phyloP scores from a whole-genome alignment of 2,797 vertebrate genomes.

The Leptatherina wallacei region DNA sequence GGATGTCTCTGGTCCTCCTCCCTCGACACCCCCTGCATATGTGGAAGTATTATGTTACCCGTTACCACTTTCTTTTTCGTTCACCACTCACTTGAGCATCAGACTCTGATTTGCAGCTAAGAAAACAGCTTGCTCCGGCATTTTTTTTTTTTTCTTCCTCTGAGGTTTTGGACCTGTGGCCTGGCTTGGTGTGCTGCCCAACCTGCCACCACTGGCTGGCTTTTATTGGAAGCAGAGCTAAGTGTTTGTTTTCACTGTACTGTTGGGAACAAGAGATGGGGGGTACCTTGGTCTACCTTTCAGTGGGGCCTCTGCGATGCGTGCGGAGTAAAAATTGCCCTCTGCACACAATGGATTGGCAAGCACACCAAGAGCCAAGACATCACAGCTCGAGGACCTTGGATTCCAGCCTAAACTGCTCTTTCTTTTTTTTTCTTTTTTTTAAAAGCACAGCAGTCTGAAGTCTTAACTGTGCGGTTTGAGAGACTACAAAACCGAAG shows the following conservation, averaged over 20 bases:
- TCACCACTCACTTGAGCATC: conserved; percentile 66
- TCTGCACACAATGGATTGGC: conserved; percentile 77
- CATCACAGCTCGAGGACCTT: conserved; percentile 77
- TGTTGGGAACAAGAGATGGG: conserved; percentile 75
- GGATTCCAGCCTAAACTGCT: conserved; percentile 70
- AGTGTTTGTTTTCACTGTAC: conserved; percentile 82
- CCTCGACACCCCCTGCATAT: conserved; percentile 73
- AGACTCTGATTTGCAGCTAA: conserved; percentile 76
- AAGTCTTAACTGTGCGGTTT: conserved; percentile 70
- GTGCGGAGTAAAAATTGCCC: conserved; percentile 78
- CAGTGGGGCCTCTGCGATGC: conserved; percentile 79
- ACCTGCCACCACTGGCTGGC: conserved; percentile 68
- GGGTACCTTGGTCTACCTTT: conserved; percentile 78
- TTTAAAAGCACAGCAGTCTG: conserved; percentile 64
- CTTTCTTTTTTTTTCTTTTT: conserved; percentile 47
- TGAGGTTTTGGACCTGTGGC: conserved; percentile 74
- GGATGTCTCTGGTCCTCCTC: conserved; percentile 71
- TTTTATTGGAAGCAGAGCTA: conserved; percentile 82
- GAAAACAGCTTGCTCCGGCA: conserved; percentile 69
- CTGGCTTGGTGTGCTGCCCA: conserved; percentile 70
- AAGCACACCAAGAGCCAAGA: conserved; percentile 70
- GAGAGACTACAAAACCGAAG: conserved; percentile 36
- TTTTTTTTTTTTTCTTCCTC: conserved; percentile 33
- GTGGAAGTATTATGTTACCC: conserved; percentile 82
- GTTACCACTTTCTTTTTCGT: conserved; percentile 71